Conservation (phyloP, 2,888 invertebrate genomes). For the Rhamnusium bicolor region DNA sequence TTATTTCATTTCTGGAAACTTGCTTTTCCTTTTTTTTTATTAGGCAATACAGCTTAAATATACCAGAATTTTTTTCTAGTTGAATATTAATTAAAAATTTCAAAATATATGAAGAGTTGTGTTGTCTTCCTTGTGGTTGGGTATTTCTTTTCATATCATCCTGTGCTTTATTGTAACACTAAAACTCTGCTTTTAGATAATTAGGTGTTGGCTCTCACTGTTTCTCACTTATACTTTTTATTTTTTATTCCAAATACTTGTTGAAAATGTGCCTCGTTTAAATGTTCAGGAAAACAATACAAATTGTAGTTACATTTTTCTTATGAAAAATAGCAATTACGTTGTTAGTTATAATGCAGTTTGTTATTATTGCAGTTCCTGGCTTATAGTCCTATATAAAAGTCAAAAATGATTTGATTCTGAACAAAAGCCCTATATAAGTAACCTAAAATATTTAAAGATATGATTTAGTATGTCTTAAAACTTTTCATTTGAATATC, state of each 20-base stretch:
- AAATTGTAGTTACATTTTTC: too few relatives aligned
- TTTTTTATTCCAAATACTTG: background rate
- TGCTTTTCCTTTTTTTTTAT: constrained; percentile 25
- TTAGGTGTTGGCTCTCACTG: constrained; percentile 45
- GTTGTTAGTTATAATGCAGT: too few relatives aligned
- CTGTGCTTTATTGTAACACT: constrained; percentile 44
- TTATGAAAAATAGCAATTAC: too few relatives aligned
- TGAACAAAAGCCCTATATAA: too few relatives aligned
- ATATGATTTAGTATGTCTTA: too few relatives aligned
- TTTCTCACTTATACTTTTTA: background rate
- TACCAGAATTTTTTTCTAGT: background rate
- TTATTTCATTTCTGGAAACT: constrained; percentile 32
- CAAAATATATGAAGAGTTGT: constrained; percentile 17
- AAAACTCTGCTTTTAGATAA: constrained; percentile 34
- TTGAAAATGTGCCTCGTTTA: background rate
- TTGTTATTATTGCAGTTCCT: too few relatives aligned
- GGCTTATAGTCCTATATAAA: too few relatives aligned
- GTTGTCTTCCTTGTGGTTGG: constrained; percentile 36
- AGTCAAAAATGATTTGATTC: too few relatives aligned
- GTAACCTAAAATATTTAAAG: too few relatives aligned
- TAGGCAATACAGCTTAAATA: constrained; percentile 17
- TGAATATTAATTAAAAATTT: constrained; percentile 3
- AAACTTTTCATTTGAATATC: too few relatives aligned
- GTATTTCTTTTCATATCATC: constrained; percentile 45
- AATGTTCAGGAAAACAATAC: background rate